Conservation (phyloP, 37 sponge, comb jelly and placozoan species). For the Chondrosia reniformis region DNA sequence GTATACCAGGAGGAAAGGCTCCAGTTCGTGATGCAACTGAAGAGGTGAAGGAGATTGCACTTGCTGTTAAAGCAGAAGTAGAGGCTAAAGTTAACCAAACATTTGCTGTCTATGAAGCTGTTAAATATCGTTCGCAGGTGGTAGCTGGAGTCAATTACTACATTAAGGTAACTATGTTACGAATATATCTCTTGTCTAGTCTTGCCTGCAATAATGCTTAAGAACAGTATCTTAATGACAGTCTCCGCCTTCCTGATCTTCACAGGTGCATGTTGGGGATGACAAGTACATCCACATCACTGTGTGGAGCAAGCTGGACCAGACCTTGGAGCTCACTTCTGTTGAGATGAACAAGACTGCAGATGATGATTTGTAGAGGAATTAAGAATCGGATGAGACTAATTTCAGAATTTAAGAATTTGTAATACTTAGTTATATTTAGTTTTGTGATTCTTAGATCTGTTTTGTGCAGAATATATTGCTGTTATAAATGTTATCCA, state of each 20-base stretch:
- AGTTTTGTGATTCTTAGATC: no score
- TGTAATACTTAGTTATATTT: no score
- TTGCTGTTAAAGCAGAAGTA: constrained; percentile 5
- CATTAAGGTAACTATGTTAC: constrained; percentile 48
- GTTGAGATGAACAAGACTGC: constrained; percentile 11
- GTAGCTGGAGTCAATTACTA: constrained; percentile 74
- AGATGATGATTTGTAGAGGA: not conserved
- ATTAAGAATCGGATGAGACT: no score
- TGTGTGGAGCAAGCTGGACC: constrained; percentile 39
- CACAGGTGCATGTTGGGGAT: constrained; percentile 47
- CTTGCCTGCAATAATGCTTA: not conserved
- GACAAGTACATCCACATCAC: constrained; percentile 46
- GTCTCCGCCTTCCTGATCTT: not conserved
- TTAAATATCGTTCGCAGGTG: constrained; percentile 32
- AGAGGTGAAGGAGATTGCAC: not conserved
- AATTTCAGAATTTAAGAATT: no score
- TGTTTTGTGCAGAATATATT: no score
- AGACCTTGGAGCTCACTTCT: not conserved
- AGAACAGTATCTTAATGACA: not conserved
- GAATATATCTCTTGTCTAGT: not conserved
- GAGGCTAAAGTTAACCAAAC: not conserved
- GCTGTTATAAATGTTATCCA: no score
- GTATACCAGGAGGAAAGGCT: constrained; percentile 8
- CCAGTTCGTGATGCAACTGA: constrained; percentile 13
- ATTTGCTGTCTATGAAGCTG: no score